Percentiles rank a stretch among this genome's conserved stretches.
phyloP scores from a whole-genome alignment of 2,113 vertebrate genomes.

The Eudyptes chrysolophus region DNA sequence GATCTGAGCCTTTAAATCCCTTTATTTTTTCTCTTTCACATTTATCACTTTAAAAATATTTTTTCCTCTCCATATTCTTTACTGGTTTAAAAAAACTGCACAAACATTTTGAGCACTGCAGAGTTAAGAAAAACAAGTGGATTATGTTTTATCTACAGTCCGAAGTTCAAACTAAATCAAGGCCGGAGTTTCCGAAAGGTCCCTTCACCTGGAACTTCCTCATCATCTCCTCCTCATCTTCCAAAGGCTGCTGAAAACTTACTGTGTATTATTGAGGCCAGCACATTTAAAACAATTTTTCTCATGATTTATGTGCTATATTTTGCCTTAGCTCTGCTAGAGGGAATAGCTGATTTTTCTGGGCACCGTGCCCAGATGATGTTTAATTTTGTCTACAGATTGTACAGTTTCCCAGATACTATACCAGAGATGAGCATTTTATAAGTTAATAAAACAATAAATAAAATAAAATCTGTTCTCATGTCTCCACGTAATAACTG shows the following conservation, averaged over 20 bases:
- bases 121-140: neutral
- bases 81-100: neutral
- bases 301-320: constrained; percentile 41
- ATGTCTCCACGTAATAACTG: constrained; percentile 2
- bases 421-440: constrained; percentile 53
- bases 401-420: constrained; percentile 53
- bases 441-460: constrained; percentile 64
- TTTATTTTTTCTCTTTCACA: neutral
- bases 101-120: neutral
- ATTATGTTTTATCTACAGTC: neutral
- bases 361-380: constrained; percentile 52
- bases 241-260: neutral
- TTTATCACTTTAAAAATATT: neutral
- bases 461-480: constrained; percentile 57
- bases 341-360: constrained; percentile 41
- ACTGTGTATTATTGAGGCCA: neutral
- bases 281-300: neutral
- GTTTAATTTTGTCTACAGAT: constrained; percentile 62
- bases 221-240: neutral
- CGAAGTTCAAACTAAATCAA: neutral
- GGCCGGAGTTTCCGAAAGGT: neutral
- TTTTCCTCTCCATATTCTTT: neutral
- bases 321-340: constrained; percentile 19
- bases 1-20: neutral
- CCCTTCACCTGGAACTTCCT: neutral